phyloP scores from a whole-genome alignment of 2,113 vertebrate species.

The Collichthys lucidus region DNA sequence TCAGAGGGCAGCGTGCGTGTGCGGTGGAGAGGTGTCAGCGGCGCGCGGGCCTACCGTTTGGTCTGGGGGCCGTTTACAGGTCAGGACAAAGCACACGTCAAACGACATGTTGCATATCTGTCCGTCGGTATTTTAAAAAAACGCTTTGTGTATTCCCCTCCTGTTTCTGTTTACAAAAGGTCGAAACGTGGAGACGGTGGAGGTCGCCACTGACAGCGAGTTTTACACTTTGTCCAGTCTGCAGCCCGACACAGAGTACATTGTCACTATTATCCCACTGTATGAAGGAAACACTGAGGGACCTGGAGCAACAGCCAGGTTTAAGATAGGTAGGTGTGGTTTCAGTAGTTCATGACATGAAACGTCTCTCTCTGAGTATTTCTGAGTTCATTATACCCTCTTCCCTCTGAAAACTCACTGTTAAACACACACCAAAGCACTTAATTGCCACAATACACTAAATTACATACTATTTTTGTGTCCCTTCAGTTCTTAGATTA shows the following conservation, averaged over 20 bases:
- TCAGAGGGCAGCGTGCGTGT: slow-evolving; percentile 88
- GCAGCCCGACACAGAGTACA: slow-evolving; percentile 88
- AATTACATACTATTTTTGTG: background rate
- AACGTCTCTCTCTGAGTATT: background rate
- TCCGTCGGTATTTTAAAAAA: background rate
- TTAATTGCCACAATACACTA: background rate
- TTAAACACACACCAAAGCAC: background rate
- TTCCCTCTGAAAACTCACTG: background rate
- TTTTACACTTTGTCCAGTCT: slow-evolving; percentile 83
- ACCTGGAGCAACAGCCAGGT: slow-evolving; percentile 80
- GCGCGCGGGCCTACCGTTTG: slow-evolving; percentile 89
- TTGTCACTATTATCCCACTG: slow-evolving; percentile 86
- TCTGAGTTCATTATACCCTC: background rate
- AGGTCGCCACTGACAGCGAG: slow-evolving; percentile 81
- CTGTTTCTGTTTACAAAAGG: slow-evolving; percentile 78
- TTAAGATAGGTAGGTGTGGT: slow-evolving; percentile 87
- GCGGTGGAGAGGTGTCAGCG: slow-evolving; percentile 84
- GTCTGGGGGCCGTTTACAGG: slow-evolving; percentile 89
- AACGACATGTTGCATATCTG: background rate
- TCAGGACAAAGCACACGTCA: slow-evolving; percentile 56
- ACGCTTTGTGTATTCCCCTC: background rate
- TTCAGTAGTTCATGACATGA: background rate
- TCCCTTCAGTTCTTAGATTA: background rate
- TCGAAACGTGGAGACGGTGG: slow-evolving; percentile 83
- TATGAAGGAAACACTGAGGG: slow-evolving; percentile 86